These are phyloP conservation scores for Xiphophorus couchianus DNA, from an alignment of 2,113 vertebrate genomes.

Conservation along the genomic window DNA sequence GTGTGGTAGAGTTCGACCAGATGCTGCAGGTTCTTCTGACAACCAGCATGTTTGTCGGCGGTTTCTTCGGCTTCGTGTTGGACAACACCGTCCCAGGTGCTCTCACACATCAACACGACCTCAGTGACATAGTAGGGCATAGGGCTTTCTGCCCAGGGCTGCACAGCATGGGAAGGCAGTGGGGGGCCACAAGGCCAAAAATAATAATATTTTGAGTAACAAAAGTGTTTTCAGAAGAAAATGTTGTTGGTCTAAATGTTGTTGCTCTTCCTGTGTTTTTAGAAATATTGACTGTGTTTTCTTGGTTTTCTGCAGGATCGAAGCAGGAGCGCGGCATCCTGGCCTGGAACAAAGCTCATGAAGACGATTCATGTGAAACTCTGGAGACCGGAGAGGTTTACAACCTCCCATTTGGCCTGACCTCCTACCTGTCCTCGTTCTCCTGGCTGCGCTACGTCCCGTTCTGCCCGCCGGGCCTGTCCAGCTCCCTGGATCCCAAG, in stretches of 20 bases:
- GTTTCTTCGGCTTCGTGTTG: constrained; percentile 90
- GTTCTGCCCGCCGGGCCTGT: constrained; percentile 81
- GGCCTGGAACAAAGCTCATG: constrained; percentile 84
- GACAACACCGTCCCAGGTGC: constrained; percentile 97
- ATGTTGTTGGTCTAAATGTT: too few species aligned
- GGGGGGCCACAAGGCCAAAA: too few species aligned
- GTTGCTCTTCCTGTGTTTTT: too few species aligned
- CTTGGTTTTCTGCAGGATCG: constrained; percentile 79
- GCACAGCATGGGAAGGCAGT: too few species aligned
- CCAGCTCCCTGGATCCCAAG: constrained; percentile 34
- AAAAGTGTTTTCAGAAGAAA: too few species aligned
- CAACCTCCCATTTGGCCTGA: constrained; percentile 87
- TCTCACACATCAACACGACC: neutral
- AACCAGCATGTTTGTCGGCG: constrained; percentile 96
- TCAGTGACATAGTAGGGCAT: too few species aligned
- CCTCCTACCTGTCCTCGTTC: constrained; percentile 71
- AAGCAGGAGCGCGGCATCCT: constrained; percentile 87
- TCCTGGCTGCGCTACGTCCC: constrained; percentile 83
- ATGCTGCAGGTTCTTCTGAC: constrained; percentile 92
- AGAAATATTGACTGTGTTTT: too few species aligned
- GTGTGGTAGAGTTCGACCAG: constrained; percentile 88
- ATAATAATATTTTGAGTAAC: too few species aligned
- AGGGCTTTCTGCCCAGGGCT: too few species aligned
- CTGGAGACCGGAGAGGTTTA: constrained; percentile 82
- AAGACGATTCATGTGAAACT: constrained; percentile 68